Evolutionary conservation across 2,888 invertebrate species (phyloP), one percentile per base, ranked within the genome.

Genomic region (Drosophila merina): DNA sequence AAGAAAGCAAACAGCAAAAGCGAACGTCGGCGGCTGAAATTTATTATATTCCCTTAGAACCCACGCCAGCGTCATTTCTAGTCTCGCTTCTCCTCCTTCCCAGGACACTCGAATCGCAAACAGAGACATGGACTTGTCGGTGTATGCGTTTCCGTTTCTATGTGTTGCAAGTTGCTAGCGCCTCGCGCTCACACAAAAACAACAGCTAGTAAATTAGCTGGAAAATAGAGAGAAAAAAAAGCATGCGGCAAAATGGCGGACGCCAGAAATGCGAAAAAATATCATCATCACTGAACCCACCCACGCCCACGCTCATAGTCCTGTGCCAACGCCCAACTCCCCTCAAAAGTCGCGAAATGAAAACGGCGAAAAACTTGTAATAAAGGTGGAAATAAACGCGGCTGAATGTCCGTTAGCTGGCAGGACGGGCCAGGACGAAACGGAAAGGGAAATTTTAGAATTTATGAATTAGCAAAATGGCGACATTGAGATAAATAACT

Each of bases 171-270:
- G 63, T 30, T 62, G 40, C 12, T 33, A 33, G 52, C 54, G 64
- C 47, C 26, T 36, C 44, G 56, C 45, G 57, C 36, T 36, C 36
- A 36, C 71, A 74, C 75, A 86, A 86, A 80, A 82, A 82, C 76
- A 82, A 84, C 72, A 62, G 85, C 82, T 71, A 85, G 85, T 82
- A 82, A 82, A 87, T 82, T 82, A 82, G 85, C 87, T 76, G 77
- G 75, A 76, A 85, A 82, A 81, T 84, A 70, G 79, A 75, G 73
- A 9, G 8, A 42, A 42, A 73, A 79, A 82, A 81, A 84, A 83
- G 73, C 75, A 74, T 66, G 83, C 77, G 67, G 80, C 86, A 77
- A 83, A 87, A 79, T 83, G 88, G 80, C 80, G 83, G 76, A 79
- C 80, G 74, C 78, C 72, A 77, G 79, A 75, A 85, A 75, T 71